These are phyloP conservation scores for Eutrigla gurnardus DNA, from an alignment of 2,797 vertebrate species.

Conservation along the genomic window DNA sequence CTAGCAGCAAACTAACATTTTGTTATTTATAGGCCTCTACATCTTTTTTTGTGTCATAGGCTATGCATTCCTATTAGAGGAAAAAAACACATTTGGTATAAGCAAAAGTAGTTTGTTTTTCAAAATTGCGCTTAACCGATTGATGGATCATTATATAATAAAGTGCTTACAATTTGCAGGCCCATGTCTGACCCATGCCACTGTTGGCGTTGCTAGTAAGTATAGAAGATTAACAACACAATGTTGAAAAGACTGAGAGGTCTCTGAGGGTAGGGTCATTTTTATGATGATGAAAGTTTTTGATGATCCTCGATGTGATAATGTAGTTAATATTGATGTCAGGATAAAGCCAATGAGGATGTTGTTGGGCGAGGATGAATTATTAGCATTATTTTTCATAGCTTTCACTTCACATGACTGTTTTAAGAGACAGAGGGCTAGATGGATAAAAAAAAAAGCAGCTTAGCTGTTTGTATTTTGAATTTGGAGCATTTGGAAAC, in stretches of 20 bases:
- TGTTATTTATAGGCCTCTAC: too few relatives aligned
- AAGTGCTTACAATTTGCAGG: too few relatives aligned
- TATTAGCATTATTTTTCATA: neutral
- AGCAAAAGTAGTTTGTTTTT: too few relatives aligned
- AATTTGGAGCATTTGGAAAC: conserved; percentile 29
- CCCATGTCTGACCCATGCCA: neutral
- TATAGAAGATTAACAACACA: neutral
- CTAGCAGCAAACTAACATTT: too few relatives aligned
- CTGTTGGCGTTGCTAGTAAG: neutral
- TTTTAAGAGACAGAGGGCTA: conserved; percentile 10
- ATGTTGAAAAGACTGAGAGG: neutral
- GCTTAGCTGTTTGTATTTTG: conserved; percentile 34
- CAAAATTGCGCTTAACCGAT: too few relatives aligned
- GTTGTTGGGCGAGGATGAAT: neutral
- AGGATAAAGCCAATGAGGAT: neutral
- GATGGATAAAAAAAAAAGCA: conserved; percentile 16
- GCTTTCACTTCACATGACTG: conserved; percentile 20
- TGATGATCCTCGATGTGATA: neutral
- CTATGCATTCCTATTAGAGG: too few relatives aligned
- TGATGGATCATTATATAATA: too few relatives aligned
- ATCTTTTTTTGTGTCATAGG: too few relatives aligned
- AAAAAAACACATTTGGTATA: too few relatives aligned
- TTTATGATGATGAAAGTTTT: conserved; percentile 5
- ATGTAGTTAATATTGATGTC: neutral
- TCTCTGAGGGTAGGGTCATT: neutral